Evolutionary conservation across 1,140 invertebrate species (phyloP).

Genomic region (Cotesia glomerata): DNA sequence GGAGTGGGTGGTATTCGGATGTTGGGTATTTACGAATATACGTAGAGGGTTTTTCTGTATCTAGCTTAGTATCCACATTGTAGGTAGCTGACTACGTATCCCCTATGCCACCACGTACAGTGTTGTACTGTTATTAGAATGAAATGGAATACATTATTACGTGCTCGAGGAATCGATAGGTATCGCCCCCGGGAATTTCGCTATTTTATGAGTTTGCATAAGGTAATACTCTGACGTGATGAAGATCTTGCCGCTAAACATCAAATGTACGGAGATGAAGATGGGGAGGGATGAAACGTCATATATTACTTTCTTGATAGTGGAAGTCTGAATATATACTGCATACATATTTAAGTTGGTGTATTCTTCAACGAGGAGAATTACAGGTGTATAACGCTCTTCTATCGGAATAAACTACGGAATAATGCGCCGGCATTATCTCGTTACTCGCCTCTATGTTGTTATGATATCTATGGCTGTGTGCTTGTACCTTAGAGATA

Average conservation of each 20-base stretch:
- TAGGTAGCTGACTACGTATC: constrained; percentile 10
- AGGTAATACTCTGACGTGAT: constrained; percentile 22
- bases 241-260: constrained; percentile 26
- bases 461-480: too few species aligned
- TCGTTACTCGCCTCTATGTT: too few species aligned
- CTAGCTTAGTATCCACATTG: not conserved
- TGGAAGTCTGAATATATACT: not conserved
- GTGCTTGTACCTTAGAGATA: too few species aligned
- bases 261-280: not conserved
- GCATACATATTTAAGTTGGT: not conserved
- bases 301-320: not conserved
- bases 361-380: constrained; percentile 8
- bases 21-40: constrained; percentile 13
- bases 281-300: not conserved
- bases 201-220: constrained; percentile 26
- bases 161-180: constrained; percentile 30
- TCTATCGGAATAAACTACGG: not conserved
- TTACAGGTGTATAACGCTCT: not conserved
- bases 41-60: too few species aligned
- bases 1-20: not conserved
- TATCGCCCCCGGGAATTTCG: constrained; percentile 14
- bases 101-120: constrained; percentile 22
- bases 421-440: too few species aligned
- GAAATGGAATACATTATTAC: constrained; percentile 32
- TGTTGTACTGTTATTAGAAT: constrained; percentile 28